These are phyloP conservation scores for Aquatica leii DNA, from an alignment of 2,888 invertebrate genomes.

Conservation along the genomic window DNA sequence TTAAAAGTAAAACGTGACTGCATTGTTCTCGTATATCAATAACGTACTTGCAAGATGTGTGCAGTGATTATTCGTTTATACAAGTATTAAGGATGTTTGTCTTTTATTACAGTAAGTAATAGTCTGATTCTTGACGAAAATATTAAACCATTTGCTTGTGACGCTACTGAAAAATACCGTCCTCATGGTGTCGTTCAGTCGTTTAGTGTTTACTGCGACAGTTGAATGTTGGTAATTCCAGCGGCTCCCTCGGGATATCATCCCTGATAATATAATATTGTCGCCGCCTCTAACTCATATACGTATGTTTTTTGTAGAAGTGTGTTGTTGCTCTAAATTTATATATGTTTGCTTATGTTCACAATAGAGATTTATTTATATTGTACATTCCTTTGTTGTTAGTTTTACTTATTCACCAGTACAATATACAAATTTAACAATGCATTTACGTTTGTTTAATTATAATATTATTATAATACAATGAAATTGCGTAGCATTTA, in stretches of 20 bases:
- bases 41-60: not conserved
- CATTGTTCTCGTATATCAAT: not conserved
- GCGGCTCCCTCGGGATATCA: constrained; percentile 46
- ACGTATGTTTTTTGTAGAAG: constrained; percentile 28
- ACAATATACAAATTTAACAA: too few relatives aligned
- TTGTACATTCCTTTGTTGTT: not conserved
- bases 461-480: too few relatives aligned
- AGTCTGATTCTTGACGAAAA: constrained; percentile 10
- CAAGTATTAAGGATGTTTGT: too few relatives aligned
- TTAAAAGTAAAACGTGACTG: constrained; percentile 1
- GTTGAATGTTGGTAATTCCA: constrained; percentile 49
- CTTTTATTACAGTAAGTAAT: not conserved
- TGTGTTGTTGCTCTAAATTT: constrained; percentile 19
- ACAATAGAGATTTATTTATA: not conserved
- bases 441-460: too few relatives aligned
- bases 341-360: not conserved
- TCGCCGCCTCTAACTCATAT: constrained; percentile 38
- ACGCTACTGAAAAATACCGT: constrained; percentile 37
- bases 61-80: too few relatives aligned
- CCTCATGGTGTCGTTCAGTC: constrained; percentile 42
- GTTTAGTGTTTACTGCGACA: constrained; percentile 50
- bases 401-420: too few relatives aligned
- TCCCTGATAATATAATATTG: constrained; percentile 44
- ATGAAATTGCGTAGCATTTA: too few relatives aligned
- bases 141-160: constrained; percentile 23